Evolutionary conservation across 2,888 invertebrate genomes (phyloP), one percentile per base, ranked within the genome.

Genomic region (Nymphalis polychloros): DNA sequence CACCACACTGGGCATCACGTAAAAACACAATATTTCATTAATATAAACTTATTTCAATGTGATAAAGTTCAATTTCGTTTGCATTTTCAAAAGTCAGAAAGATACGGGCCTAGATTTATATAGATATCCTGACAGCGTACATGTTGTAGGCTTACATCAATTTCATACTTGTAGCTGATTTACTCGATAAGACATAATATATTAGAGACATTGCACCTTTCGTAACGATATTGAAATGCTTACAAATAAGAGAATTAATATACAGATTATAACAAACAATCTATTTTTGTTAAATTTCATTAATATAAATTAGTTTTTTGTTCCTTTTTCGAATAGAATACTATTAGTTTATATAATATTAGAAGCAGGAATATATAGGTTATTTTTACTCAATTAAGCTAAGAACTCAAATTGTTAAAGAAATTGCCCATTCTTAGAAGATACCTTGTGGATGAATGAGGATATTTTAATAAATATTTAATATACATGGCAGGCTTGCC

Each of bases 91-190:
- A 47, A 13, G 20, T 20, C 49, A 20, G 20, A 60, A 41, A 4
- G 41, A 59, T 59, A 67, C 60, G 55, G 71, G 70, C 20, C 60
- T 67, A 70, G 64, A 79, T 76, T 76, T 76, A 78, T 79, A 74
- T 69, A 73, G 76, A 73, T 76, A 73, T 72, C 66, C 71, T 71
- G 72, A 72, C 70, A 62, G 77, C 77, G 78, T 73, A 78, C 67
- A 49, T 55, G 69, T 79, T 75, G 79, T 72, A 79, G 81, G 80
- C 83, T 86, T 88, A 84, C 84, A 87, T 89, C 86, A 88, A 85
- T 87, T 83, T 84, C 83, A 86, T 84, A 81, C 80, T 79, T 77
- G 76, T 73, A 78, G 76, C 87, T 87, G 87, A 88, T 88, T 87
- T 87, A 88, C 88, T 69, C 47, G 64, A 67, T 70, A 64, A 55